A percentile compares a stretch with the other conserved stretches of the same genome.
These are phyloP conservation scores for Dufourea novaeangliae DNA, from an alignment of 1,140 invertebrate genomes.

Conservation along the genomic window DNA sequence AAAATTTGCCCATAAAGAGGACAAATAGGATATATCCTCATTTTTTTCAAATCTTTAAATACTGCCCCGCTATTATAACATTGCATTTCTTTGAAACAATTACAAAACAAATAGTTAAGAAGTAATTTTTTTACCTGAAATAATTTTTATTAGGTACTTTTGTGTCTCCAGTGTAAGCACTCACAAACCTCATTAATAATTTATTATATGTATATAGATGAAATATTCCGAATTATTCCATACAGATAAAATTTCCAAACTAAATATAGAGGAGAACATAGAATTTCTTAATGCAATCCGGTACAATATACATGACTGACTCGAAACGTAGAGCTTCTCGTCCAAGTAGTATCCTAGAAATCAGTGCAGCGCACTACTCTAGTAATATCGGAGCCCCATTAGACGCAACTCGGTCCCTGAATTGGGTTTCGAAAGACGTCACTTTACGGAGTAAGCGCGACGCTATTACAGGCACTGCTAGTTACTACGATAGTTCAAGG, in stretches of 20 bases:
- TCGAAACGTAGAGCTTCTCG: constrained; percentile 25
- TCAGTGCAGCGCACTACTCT: constrained; percentile 60
- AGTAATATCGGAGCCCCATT: constrained; percentile 68
- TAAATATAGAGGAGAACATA: not conserved
- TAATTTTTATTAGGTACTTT: too few species aligned
- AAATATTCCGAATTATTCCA: too few species aligned
- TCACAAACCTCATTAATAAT: too few species aligned
- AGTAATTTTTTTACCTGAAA: too few species aligned
- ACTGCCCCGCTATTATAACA: too few species aligned
- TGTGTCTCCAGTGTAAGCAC: too few species aligned
- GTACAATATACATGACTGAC: constrained; percentile 33
- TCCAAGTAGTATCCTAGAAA: constrained; percentile 54
- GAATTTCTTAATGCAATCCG: constrained; percentile 44
- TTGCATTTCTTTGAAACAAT: too few species aligned
- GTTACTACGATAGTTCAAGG: constrained; percentile 71
- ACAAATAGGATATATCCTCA: too few species aligned
- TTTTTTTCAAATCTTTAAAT: too few species aligned
- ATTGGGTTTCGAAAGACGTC: constrained; percentile 74
- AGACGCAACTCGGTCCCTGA: constrained; percentile 66
- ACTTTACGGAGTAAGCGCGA: constrained; percentile 73
- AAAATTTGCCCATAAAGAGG: too few species aligned
- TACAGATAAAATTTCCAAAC: not conserved
- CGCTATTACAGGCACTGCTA: constrained; percentile 75
- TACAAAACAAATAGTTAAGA: too few species aligned
- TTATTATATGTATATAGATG: too few species aligned